Conservation (phyloP, 2,113 vertebrate genomes). For the Chauna torquata region DNA sequence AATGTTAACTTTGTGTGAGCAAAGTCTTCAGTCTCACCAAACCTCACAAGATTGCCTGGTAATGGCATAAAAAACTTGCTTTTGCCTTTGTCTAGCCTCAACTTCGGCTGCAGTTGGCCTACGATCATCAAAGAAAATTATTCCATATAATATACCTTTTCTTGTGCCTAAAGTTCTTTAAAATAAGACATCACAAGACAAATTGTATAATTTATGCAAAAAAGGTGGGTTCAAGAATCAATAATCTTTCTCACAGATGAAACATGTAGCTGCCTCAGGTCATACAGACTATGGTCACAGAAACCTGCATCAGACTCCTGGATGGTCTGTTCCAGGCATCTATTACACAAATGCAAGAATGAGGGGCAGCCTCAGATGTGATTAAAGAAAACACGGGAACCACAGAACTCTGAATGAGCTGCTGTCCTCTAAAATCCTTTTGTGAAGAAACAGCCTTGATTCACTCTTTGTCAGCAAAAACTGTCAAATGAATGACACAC, state of each 20-base stretch:
- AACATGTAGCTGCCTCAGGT: not conserved
- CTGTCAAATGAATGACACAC: conserved; percentile 47
- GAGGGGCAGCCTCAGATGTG: not conserved
- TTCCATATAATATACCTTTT: not conserved
- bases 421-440: conserved; percentile 24
- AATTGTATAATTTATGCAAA: not conserved
- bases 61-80: not conserved
- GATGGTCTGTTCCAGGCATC: not conserved
- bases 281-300: not conserved
- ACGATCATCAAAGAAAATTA: not conserved
- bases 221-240: not conserved
- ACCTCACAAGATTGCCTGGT: not conserved
- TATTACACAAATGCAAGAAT: not conserved
- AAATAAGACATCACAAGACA: not conserved
- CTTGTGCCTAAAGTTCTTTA: not conserved
- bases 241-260: not conserved
- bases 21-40: not conserved
- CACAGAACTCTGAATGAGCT: not conserved
- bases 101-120: not conserved
- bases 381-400: conserved; percentile 11
- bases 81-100: not conserved
- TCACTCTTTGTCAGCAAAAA: conserved; percentile 30
- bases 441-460: conserved; percentile 27
- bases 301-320: not conserved
- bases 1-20: not conserved